Conservation (phyloP, 2,888 invertebrate species). For the Alcis repandata region DNA sequence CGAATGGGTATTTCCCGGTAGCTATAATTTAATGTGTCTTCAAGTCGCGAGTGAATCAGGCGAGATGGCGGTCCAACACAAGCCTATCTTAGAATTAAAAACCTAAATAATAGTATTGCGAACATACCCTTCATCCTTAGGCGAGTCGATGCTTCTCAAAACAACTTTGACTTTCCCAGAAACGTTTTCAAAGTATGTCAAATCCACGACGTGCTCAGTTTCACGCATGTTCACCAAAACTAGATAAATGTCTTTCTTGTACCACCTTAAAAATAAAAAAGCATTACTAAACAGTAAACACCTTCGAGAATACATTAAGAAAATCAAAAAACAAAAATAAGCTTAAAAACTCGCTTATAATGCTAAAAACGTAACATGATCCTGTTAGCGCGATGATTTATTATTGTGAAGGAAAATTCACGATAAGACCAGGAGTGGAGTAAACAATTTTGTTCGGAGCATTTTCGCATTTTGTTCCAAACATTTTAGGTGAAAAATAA, state of each 20-base stretch:
- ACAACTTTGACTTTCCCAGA: slow-evolving; percentile 81
- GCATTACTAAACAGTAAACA: not conserved
- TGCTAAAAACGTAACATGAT: slow-evolving; percentile 31
- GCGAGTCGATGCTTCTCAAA: slow-evolving; percentile 68
- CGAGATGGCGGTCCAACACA: too few relatives aligned
- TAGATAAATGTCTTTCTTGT: slow-evolving; percentile 65
- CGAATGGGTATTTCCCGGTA: too few relatives aligned
- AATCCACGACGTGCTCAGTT: slow-evolving; percentile 61
- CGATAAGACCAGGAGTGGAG: slow-evolving; percentile 11
- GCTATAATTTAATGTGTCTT: too few relatives aligned
- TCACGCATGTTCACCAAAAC: slow-evolving; percentile 85
- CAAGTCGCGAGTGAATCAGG: too few relatives aligned
- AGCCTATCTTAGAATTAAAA: too few relatives aligned
- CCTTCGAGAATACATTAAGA: slow-evolving; percentile 21
- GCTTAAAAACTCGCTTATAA: slow-evolving; percentile 23
- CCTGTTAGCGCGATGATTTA: slow-evolving; percentile 32
- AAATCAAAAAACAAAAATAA: slow-evolving; percentile 30
- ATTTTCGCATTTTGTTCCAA: slow-evolving; percentile 18
- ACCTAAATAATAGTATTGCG: not conserved
- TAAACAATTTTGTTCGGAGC: slow-evolving; percentile 20
- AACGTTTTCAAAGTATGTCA: slow-evolving; percentile 76
- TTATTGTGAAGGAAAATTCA: slow-evolving; percentile 28
- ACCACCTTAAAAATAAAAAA: slow-evolving; percentile 65
- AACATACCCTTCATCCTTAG: slow-evolving; percentile 68
- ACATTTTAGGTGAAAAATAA: slow-evolving; percentile 9